Evolutionary conservation across 2,888 invertebrate genomes (phyloP).

Genomic region (Monochamus alternatus): DNA sequence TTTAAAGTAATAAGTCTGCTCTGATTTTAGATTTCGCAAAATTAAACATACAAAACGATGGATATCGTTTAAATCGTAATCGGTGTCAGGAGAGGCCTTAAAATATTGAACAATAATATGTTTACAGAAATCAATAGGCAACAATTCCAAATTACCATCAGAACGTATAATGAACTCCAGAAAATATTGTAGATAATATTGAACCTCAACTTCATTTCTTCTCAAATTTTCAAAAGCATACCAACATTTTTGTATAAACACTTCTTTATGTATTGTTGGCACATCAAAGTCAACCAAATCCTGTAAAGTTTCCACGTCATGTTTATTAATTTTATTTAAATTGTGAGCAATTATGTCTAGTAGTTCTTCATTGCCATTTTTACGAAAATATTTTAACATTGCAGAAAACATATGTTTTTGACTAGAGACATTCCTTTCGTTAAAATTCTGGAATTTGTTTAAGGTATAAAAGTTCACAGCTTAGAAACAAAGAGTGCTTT

Average conservation of each 20-base stretch:
- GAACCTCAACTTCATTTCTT: conserved; percentile 36
- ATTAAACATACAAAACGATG: conserved; percentile 26
- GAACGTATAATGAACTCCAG: conserved; percentile 18
- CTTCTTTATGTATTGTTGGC: conserved; percentile 41
- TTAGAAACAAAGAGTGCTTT: conserved; percentile 54
- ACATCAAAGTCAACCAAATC: conserved; percentile 39
- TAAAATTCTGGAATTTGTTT: conserved; percentile 34
- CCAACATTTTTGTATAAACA: conserved; percentile 50
- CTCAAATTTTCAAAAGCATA: conserved; percentile 43
- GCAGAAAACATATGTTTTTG: conserved; percentile 52
- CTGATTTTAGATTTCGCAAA: conserved; percentile 24
- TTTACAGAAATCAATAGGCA: conserved; percentile 26
- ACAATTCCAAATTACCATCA: conserved; percentile 9
- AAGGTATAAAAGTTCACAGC: conserved; percentile 46
- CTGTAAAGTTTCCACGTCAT: conserved; percentile 49
- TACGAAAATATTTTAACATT: conserved; percentile 52
- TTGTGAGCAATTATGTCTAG: conserved; percentile 44
- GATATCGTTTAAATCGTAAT: conserved; percentile 9
- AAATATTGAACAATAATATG: conserved; percentile 33
- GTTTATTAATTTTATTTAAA: conserved; percentile 48
- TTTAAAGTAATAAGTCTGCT: conserved; percentile 30
- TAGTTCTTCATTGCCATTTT: conserved; percentile 48
- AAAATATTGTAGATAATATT: conserved; percentile 22
- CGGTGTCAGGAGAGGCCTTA: not conserved
- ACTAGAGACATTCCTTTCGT: conserved; percentile 44